Evolutionary conservation across 1,140 invertebrate genomes (phyloP).

Genomic region (Scaptomyza graminum): DNA sequence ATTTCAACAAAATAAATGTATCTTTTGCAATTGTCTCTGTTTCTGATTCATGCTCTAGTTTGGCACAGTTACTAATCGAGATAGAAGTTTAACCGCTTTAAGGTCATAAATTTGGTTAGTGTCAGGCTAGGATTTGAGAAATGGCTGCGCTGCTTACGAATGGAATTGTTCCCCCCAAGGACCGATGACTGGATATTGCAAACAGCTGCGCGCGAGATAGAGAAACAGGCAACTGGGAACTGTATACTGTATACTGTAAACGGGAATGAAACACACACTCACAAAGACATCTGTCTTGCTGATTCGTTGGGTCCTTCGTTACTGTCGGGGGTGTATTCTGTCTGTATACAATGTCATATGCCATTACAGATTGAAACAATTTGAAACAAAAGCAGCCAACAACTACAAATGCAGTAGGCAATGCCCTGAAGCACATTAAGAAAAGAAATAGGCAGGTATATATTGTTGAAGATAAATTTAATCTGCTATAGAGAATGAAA

Average conservation of each 20-base stretch:
- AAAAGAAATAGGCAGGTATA: slow-evolving; percentile 2
- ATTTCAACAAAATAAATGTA: neutral
- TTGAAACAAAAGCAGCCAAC: slow-evolving; percentile 7
- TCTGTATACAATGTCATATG: slow-evolving; percentile 26
- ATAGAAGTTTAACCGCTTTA: slow-evolving; percentile 25
- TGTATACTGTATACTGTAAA: too few species aligned
- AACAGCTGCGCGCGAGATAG: slow-evolving; percentile 25
- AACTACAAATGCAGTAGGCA: slow-evolving; percentile 23
- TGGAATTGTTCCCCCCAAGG: slow-evolving; percentile 25
- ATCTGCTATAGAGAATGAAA: neutral
- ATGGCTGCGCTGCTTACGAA: slow-evolving; percentile 1
- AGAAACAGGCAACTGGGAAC: neutral
- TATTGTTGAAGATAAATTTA: neutral
- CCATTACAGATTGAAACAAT: slow-evolving; percentile 27
- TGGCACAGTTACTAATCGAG: slow-evolving; percentile 26
- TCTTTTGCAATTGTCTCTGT: slow-evolving; percentile 13
- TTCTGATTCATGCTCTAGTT: neutral
- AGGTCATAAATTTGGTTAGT: slow-evolving; percentile 30
- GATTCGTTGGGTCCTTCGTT: neutral
- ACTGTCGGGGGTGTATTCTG: slow-evolving; percentile 14
- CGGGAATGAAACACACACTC: neutral
- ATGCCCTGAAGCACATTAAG: slow-evolving; percentile 6
- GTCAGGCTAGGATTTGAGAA: slow-evolving; percentile 28
- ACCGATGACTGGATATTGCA: slow-evolving; percentile 28
- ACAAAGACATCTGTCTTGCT: slow-evolving; percentile 24